Conservation (phyloP, 2,113 vertebrate species). For the Chelonoidis abingdonii region DNA sequence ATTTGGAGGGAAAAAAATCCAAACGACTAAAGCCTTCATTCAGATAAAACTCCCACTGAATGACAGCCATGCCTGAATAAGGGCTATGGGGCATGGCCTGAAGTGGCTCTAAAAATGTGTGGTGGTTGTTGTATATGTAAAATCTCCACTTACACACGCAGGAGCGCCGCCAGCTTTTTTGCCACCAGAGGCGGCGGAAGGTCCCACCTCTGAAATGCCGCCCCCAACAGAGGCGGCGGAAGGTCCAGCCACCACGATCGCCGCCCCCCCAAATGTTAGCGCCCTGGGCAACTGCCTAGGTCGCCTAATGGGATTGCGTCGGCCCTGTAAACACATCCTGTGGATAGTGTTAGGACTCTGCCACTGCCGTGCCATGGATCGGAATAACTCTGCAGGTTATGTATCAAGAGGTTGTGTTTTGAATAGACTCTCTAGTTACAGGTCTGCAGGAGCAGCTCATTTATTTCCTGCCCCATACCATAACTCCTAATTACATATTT, state of each 20-base stretch:
- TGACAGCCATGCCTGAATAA: neutral
- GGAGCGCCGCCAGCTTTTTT: too few relatives aligned
- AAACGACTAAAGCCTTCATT: neutral
- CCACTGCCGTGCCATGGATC: neutral
- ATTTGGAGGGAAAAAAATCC: neutral
- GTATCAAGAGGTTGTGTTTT: fast-evolving
- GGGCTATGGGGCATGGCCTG: neutral
- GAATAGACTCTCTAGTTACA: neutral
- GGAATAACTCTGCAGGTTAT: neutral
- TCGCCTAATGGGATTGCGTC: too few relatives aligned
- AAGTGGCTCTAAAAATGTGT: fast-evolving
- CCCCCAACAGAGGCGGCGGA: too few relatives aligned
- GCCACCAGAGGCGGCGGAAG: too few relatives aligned
- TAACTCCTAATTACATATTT: slow-evolving; percentile 10
- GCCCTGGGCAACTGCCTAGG: too few relatives aligned
- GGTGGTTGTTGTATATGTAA: neutral
- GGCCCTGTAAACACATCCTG: too few relatives aligned
- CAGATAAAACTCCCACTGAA: neutral
- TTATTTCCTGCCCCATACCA: neutral
- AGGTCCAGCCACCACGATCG: too few relatives aligned
- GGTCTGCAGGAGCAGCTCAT: neutral
- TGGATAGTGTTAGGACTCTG: too few relatives aligned
- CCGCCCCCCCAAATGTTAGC: too few relatives aligned
- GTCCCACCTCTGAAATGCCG: too few relatives aligned
- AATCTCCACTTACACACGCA: neutral